Evolutionary conservation across 30 jellyfish, hydroid and myxozoan genomes (phyloP).

Genomic region (Cassiopea andromeda): DNA sequence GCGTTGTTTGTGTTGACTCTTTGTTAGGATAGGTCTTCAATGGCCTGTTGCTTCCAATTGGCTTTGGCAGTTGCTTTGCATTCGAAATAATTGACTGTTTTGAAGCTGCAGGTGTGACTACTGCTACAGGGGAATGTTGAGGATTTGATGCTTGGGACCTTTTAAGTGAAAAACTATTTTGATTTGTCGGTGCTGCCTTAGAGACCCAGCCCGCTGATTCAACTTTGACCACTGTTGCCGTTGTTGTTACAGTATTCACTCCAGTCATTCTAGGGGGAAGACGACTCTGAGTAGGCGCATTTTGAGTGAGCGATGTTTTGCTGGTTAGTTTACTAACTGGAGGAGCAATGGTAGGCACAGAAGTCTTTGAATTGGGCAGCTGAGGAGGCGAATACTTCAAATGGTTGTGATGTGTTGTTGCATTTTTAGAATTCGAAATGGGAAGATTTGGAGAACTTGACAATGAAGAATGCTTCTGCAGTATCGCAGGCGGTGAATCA

Average conservation of each 20-base stretch:
- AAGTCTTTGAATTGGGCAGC: conserved; percentile 11
- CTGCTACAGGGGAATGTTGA: neutral
- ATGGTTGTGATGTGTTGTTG: conserved; percentile 7
- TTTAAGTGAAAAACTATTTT: neutral
- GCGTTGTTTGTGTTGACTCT: conserved; percentile 69
- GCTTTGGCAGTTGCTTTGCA: conserved; percentile 83
- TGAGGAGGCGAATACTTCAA: conserved; percentile 40
- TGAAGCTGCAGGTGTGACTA: conserved; percentile 56
- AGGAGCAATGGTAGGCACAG: conserved; percentile 10
- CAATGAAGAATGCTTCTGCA: conserved; percentile 44
- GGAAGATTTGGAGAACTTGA: conserved; percentile 5
- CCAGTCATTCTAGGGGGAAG: conserved; percentile 81
- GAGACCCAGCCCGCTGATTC: conserved; percentile 69
- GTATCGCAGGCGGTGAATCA: conserved; percentile 22
- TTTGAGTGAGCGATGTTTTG: conserved; percentile 30
- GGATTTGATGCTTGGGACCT: neutral
- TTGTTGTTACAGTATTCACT: conserved; percentile 10
- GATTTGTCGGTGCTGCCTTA: conserved; percentile 16
- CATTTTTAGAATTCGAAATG: neutral
- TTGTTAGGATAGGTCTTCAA: conserved; percentile 25
- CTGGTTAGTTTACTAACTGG: neutral
- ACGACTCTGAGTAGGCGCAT: conserved; percentile 5
- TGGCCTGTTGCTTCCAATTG: conserved; percentile 98
- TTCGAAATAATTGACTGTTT: conserved; percentile 46
- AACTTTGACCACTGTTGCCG: conserved; percentile 19